Evolutionary conservation across 2,888 invertebrate genomes (phyloP).

Genomic region (Anoplius nigerrimus): DNA sequence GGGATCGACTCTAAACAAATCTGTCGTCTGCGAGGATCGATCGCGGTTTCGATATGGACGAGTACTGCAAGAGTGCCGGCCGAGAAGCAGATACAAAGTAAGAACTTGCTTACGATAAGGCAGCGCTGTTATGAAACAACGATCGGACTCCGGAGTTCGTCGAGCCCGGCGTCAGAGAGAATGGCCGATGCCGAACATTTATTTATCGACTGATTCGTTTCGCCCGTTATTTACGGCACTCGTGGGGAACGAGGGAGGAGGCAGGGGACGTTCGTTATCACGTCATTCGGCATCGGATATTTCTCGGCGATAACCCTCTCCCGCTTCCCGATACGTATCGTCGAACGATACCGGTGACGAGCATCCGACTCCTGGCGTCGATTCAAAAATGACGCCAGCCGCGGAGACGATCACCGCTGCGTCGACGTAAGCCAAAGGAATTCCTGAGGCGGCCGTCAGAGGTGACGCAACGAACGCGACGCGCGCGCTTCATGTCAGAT

Average conservation of each 20-base stretch:
- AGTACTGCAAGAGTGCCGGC: background rate
- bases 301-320: background rate
- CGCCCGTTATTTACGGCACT: conserved; percentile 49
- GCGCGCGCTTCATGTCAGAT: no score
- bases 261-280: background rate
- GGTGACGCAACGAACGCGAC: no score
- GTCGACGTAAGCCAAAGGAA: no score
- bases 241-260: conserved; percentile 32
- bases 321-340: background rate
- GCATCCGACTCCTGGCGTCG: no score
- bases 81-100: background rate
- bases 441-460: no score
- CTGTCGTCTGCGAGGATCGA: background rate
- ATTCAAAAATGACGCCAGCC: no score
- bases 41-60: background rate
- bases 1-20: conserved; percentile 5
- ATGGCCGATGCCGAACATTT: conserved; percentile 46
- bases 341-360: no score
- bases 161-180: conserved; percentile 26
- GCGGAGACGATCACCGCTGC: no score
- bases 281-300: conserved; percentile 8
- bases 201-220: conserved; percentile 63
- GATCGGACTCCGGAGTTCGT: conserved; percentile 41
- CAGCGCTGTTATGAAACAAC: conserved; percentile 51
- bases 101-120: no score